These are phyloP conservation scores for Nycticryphes semicollaris DNA, from an alignment of 2,113 vertebrate species.

Conservation along the genomic window DNA sequence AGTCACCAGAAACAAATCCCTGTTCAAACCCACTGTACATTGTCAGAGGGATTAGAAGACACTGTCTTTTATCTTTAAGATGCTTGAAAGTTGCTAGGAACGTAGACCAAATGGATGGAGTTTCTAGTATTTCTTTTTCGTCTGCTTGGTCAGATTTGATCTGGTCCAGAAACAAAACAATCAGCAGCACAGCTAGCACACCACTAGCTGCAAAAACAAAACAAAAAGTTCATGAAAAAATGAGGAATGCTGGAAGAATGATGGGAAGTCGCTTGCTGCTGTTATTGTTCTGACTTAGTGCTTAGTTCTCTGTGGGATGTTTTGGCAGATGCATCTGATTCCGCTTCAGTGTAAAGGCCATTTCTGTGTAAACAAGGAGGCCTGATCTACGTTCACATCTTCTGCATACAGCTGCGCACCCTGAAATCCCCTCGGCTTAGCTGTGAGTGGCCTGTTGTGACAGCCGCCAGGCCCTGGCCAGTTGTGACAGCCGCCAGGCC, in stretches of 20 bases:
- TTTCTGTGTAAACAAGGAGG: constrained; percentile 13
- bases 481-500: not conserved
- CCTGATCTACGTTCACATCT: not conserved
- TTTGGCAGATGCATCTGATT: constrained; percentile 35
- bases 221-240: constrained; percentile 16
- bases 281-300: constrained; percentile 41
- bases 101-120: constrained; percentile 74
- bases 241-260: constrained; percentile 6
- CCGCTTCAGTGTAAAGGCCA: not conserved
- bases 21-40: constrained; percentile 94
- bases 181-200: constrained; percentile 84
- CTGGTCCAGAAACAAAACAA: constrained; percentile 85
- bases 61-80: constrained; percentile 82
- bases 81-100: constrained; percentile 87
- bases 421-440: not conserved
- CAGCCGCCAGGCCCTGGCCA: not conserved
- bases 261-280: not conserved
- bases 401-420: not conserved
- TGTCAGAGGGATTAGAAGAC: constrained; percentile 88
- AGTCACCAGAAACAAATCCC: constrained; percentile 92
- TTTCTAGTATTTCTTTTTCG: constrained; percentile 50
- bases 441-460: not conserved
- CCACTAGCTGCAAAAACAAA: constrained; percentile 81
- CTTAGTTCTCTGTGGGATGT: constrained; percentile 20
- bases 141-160: constrained; percentile 62